Percentiles rank a stretch among this genome's conserved stretches.
phyloP scores from a whole-genome alignment of 2,113 vertebrate genomes.

The Ceratotherium simum region DNA sequence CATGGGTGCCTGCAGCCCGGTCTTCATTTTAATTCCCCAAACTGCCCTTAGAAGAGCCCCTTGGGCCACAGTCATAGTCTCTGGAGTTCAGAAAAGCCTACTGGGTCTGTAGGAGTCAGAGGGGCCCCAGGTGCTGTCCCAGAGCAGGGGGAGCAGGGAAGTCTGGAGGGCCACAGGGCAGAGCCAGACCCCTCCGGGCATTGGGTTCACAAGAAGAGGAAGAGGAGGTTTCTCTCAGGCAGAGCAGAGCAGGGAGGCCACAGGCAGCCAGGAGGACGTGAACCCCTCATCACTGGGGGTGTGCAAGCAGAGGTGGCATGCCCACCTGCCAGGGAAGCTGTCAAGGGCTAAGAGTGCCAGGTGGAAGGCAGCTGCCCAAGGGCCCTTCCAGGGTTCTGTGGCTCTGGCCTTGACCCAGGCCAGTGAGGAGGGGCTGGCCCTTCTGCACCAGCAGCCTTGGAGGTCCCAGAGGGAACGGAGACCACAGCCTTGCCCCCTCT shows the following conservation, averaged over 20 bases:
- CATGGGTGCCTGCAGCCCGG: neutral
- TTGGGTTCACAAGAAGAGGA: neutral
- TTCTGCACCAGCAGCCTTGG: neutral
- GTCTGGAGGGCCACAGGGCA: neutral
- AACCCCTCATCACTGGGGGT: neutral
- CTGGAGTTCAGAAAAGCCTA: neutral
- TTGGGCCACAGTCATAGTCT: neutral
- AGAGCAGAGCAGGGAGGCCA: neutral
- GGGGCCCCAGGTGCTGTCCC: neutral
- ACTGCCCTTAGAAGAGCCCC: neutral
- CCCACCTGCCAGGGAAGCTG: too few relatives aligned
- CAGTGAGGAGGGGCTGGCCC: neutral
- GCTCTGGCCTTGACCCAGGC: neutral
- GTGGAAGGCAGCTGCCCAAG: neutral
- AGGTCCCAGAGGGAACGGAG: neutral
- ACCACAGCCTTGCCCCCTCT: neutral
- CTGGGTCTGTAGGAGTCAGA: neutral
- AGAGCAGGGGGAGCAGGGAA: neutral
- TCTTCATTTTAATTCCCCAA: neutral
- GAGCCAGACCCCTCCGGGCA: accelerated
- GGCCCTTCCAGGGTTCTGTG: too few relatives aligned
- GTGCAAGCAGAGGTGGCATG: neutral
- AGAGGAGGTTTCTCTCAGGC: neutral
- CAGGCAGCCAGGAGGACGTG: neutral
- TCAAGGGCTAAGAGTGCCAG: neutral